Conservation (phyloP, 2,888 invertebrate species). For the Ophioninae sp. region DNA sequence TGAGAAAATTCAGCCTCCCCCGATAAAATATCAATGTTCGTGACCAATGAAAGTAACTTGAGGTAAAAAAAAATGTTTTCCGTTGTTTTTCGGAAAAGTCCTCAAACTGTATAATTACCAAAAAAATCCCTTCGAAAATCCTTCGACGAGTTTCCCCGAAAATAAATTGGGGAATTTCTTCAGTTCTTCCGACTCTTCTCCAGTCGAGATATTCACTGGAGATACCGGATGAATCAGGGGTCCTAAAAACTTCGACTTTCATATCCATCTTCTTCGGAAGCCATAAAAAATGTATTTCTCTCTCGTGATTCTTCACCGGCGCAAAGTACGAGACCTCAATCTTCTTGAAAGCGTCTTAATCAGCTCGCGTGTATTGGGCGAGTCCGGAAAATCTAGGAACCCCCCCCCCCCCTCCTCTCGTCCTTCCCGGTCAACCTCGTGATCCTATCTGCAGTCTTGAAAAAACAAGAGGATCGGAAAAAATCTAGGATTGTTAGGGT, state of each 20-base stretch:
- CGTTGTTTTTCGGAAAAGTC: too few species aligned
- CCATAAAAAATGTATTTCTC: background rate
- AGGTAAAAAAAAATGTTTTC: too few species aligned
- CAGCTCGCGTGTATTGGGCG: conserved; percentile 6
- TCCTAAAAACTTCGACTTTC: background rate
- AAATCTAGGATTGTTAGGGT: conserved; percentile 15
- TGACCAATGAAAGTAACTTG: too few species aligned
- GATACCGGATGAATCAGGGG: conserved; percentile 19
- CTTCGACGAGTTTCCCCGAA: background rate
- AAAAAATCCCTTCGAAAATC: background rate
- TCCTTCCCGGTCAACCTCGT: conserved; percentile 2
- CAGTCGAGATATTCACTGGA: background rate
- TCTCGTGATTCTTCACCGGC: conserved; percentile 4
- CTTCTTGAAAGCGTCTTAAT: conserved; percentile 53
- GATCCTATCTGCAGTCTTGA: background rate
- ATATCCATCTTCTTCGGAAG: conserved; percentile 19
- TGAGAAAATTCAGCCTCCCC: too few species aligned
- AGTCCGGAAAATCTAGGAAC: conserved; percentile 29
- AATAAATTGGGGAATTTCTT: conserved; percentile 9
- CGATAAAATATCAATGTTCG: too few species aligned
- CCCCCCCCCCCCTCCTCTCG: too few species aligned
- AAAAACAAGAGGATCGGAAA: background rate
- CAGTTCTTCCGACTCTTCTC: background rate
- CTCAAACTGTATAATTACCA: too few species aligned
- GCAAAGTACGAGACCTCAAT: conserved; percentile 47